Percentiles rank a stretch among this genome's conserved stretches.
phyloP scores from a whole-genome alignment of 2,888 invertebrate genomes.

The Thymelicus lineola region DNA sequence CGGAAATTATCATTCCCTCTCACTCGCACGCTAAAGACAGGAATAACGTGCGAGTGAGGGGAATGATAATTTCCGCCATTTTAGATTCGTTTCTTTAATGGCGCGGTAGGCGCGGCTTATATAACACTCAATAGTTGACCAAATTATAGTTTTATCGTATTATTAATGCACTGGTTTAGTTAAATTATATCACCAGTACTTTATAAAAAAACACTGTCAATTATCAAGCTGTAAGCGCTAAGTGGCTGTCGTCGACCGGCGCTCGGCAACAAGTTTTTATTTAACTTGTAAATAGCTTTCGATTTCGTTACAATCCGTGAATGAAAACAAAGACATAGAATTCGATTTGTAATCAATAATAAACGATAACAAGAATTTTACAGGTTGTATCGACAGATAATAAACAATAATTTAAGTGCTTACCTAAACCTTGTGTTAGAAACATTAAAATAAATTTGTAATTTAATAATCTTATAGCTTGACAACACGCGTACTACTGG shows the following conservation, averaged over 20 bases:
- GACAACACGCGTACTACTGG: too few relatives aligned
- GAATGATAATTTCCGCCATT: too few relatives aligned
- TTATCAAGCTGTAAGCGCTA: background rate
- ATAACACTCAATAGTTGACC: too few relatives aligned
- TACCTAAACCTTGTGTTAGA: background rate
- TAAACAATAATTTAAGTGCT: background rate
- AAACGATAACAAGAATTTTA: constrained; percentile 25
- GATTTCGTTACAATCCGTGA: constrained; percentile 13
- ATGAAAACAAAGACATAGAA: constrained; percentile 34
- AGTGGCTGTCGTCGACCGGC: background rate
- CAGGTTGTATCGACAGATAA: background rate
- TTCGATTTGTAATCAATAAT: constrained; percentile 27
- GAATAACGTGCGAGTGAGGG: too few relatives aligned
- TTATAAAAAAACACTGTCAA: background rate
- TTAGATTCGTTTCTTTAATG: too few relatives aligned
- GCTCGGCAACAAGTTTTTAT: background rate
- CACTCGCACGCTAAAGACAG: too few relatives aligned
- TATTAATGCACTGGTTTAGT: too few relatives aligned
- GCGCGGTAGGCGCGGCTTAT: too few relatives aligned
- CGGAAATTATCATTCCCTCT: too few relatives aligned
- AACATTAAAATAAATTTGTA: too few relatives aligned
- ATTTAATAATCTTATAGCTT: too few relatives aligned
- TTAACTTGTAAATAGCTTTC: constrained; percentile 11
- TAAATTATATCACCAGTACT: background rate
- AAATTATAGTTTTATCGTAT: too few relatives aligned